Base-by-base conservation (phyloP, 2,888 invertebrate species). In the Lasioglossum pauxillum region DNA sequence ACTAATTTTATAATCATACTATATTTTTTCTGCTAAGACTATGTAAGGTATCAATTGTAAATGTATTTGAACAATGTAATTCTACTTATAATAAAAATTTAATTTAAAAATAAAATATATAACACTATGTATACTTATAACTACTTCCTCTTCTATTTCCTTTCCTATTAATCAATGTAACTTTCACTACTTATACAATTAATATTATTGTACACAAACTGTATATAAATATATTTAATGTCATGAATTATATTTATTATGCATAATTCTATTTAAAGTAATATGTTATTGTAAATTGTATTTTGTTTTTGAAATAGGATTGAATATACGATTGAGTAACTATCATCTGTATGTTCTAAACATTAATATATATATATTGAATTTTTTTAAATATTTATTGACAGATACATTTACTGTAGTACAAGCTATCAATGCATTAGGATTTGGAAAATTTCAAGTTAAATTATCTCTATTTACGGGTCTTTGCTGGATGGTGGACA, bases 401-500 rank as follows among this genome's bases (percentile, higher is more conserved):
- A 82, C 95, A 98, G 98, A 98, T 95, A 98, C 98, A 60, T 98
- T 97, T 93, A 98, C 98, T 14, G 98, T 98, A 10, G 97, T 98
- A 76, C 98, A 98, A 95, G 98, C 98, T 60, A 98, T 98, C 35
- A 98, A 98, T 95, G 97, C 97, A 0, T 96, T 98, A 72, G 98
- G 98, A 2, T 98, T 98, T 95, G 98, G 98, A 57, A 98, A 97
- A 96, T 98, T 98, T 94, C 98, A 98, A 97, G 98, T 98, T 0
- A 98, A 98, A 94, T 94, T 98, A 73, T 98, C 98, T 0, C 95
- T 98, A 31, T 97, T 98, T 93, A 98, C 98, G 31, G 98, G 98
- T 0, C 96, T 98, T 1, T 98, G 98, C 94, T 98, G 98, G 99
- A 99, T 99, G 99, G 98, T 99, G 0, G 99, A 99, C 95, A 98